Evolutionary conservation across 2,797 vertebrate genomes (phyloP).

Genomic region (Molossus alvarezi): DNA sequence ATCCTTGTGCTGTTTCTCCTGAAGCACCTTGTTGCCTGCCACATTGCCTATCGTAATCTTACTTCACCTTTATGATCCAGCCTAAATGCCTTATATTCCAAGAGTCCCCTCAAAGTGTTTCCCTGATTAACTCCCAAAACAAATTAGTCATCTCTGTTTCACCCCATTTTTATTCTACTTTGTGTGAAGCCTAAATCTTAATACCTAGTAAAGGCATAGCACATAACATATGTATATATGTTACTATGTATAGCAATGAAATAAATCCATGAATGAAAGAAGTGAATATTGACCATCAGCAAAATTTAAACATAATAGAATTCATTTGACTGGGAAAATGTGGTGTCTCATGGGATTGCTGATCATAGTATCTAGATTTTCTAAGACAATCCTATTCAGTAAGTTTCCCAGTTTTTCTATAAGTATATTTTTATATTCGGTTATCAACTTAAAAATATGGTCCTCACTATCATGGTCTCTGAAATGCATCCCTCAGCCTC

Average conservation of each 20-base stretch:
- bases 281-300: neutral
- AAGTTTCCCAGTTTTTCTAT: neutral
- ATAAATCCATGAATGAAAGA: neutral
- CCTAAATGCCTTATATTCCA: neutral
- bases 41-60: neutral
- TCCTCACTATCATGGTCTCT: neutral
- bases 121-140: neutral
- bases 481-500: neutral
- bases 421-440: neutral
- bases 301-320: neutral
- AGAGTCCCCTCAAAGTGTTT: neutral
- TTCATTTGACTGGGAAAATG: neutral
- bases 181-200: neutral
- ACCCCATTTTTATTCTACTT: neutral
- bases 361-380: neutral
- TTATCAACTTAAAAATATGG: neutral
- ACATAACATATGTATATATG: neutral
- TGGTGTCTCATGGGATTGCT: neutral
- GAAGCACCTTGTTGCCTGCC: neutral
- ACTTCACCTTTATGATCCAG: neutral
- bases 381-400: neutral
- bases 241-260: neutral
- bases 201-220: neutral
- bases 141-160: neutral
- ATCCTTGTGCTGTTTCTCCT: neutral